phyloP scores from a whole-genome alignment of 2,888 invertebrate species.

The Pilophorus perplexus region DNA sequence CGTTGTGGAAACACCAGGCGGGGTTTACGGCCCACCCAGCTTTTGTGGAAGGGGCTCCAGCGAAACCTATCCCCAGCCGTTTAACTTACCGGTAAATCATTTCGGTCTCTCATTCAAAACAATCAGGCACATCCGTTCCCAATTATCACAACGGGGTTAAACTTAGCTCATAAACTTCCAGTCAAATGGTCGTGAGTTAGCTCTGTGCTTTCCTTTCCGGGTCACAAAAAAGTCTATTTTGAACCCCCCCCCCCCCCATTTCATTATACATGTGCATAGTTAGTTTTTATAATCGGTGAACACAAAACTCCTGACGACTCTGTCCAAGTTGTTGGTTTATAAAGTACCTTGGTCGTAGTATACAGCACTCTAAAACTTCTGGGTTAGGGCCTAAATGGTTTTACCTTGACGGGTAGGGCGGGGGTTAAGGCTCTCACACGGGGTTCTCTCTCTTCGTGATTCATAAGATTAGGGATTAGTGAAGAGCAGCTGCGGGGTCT shows the following conservation, averaged over 20 bases:
- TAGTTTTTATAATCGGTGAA: too few relatives aligned
- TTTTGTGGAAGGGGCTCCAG: neutral
- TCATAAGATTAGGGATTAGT: slow-evolving; percentile 41
- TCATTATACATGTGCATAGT: too few relatives aligned
- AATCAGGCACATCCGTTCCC: slow-evolving; percentile 37
- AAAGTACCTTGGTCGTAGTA: neutral
- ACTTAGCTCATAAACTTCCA: slow-evolving; percentile 4
- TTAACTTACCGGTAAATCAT: slow-evolving; percentile 30
- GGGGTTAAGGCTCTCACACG: slow-evolving; percentile 18
- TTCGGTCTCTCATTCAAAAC: slow-evolving; percentile 23
- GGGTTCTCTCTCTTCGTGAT: slow-evolving; percentile 20
- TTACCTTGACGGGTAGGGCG: slow-evolving; percentile 7
- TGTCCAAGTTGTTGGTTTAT: too few relatives aligned
- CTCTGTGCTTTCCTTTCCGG: too few relatives aligned
- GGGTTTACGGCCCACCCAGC: neutral
- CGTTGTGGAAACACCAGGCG: slow-evolving; percentile 9
- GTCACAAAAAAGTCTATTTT: too few relatives aligned
- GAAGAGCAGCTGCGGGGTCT: slow-evolving; percentile 37
- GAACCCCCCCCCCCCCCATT: too few relatives aligned
- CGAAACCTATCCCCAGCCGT: neutral
- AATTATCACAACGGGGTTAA: slow-evolving; percentile 33
- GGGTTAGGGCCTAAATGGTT: slow-evolving; percentile 17
- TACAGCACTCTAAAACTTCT: slow-evolving; percentile 17
- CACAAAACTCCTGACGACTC: too few relatives aligned
- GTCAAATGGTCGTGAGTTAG: slow-evolving; percentile 2